Percentiles rank a stretch among this genome's conserved stretches.
These are phyloP conservation scores for Pristionchus mayeri DNA, from an alignment of 2,888 invertebrate genomes.

Conservation along the genomic window DNA sequence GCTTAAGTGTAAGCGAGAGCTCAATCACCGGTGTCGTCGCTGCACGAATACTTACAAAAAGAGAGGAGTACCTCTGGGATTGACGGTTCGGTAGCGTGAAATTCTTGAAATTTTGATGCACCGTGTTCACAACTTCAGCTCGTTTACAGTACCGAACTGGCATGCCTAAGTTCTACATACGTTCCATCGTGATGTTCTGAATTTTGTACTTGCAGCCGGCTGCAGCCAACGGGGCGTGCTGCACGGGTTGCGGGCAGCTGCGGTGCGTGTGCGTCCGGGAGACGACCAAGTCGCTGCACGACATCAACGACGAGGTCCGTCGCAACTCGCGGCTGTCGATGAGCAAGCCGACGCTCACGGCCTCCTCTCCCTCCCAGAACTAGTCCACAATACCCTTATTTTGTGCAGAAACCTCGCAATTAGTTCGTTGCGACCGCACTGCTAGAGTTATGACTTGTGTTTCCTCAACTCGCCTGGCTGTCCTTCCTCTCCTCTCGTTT, in stretches of 20 bases:
- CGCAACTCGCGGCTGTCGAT: conserved; percentile 8
- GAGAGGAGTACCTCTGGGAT: too few relatives aligned
- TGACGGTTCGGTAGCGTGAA: too few relatives aligned
- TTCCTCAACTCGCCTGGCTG: background rate
- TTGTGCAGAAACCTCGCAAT: too few relatives aligned
- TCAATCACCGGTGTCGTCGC: background rate
- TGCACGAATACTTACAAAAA: too few relatives aligned
- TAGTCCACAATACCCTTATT: background rate
- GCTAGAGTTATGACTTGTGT: too few relatives aligned
- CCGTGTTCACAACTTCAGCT: too few relatives aligned
- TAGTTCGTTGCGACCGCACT: too few relatives aligned
- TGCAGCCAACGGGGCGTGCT: background rate
- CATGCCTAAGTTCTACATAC: too few relatives aligned
- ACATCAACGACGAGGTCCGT: conserved; percentile 47
- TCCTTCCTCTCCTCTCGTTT: background rate
- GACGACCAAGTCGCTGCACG: conserved; percentile 48
- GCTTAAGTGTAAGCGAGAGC: too few relatives aligned
- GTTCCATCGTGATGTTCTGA: background rate
- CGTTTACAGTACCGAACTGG: too few relatives aligned
- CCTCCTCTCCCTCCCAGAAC: background rate
- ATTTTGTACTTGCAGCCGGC: background rate
- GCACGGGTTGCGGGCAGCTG: conserved; percentile 39
- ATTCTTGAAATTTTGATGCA: too few relatives aligned
- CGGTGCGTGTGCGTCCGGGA: conserved; percentile 49
- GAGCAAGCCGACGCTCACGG: background rate